These are phyloP conservation scores for Odontomachus brunneus DNA, from an alignment of 1,140 invertebrate genomes.

Conservation along the genomic window DNA sequence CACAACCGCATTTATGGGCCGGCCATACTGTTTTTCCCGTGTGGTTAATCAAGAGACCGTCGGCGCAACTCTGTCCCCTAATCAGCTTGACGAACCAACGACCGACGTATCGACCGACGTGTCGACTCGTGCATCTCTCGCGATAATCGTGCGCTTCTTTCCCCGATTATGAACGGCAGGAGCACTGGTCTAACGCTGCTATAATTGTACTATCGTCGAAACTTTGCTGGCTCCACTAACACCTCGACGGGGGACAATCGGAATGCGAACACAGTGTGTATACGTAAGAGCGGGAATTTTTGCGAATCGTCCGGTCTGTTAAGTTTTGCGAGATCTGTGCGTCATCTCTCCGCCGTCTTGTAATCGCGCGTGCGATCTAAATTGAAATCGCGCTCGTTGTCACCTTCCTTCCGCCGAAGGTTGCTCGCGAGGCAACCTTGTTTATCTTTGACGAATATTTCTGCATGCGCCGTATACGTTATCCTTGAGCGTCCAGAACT, in stretches of 20 bases:
- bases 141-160: conserved; percentile 30
- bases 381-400: background rate
- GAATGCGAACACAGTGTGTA: too few relatives aligned
- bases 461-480: background rate
- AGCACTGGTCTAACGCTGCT: conserved; percentile 15
- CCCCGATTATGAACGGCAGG: background rate
- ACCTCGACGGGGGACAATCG: background rate
- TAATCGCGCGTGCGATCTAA: too few relatives aligned
- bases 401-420: background rate
- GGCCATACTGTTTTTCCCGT: too few relatives aligned
- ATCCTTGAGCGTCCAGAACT: background rate
- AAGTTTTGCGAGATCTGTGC: too few relatives aligned
- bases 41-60: conserved; percentile 21
- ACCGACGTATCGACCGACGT: background rate
- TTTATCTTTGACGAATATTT: background rate
- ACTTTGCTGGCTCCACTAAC: conserved; percentile 16
- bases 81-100: background rate
- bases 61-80: background rate
- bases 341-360: too few relatives aligned
- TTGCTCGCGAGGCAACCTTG: background rate
- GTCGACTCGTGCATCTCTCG: conserved; percentile 1
- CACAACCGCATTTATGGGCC: too few relatives aligned
- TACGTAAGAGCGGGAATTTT: too few relatives aligned
- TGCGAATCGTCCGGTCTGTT: too few relatives aligned
- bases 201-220: background rate